phyloP scores from a whole-genome alignment of 1,140 invertebrate genomes.

The Anoplolepis gracilipes region DNA sequence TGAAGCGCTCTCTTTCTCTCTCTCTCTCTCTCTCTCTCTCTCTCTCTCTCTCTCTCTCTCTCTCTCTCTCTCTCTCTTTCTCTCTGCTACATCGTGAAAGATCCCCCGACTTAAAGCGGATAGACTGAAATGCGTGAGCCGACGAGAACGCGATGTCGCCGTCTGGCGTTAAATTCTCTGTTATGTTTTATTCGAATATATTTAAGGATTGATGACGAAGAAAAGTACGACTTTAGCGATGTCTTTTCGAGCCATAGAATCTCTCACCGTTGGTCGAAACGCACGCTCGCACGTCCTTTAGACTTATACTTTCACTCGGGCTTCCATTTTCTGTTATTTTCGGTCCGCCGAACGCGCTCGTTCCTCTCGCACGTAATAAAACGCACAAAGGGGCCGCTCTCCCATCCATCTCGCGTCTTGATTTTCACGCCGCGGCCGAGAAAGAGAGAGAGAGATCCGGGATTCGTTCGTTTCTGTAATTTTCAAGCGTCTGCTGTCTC shows the following conservation, averaged over 20 bases:
- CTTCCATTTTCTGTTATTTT: slow-evolving; percentile 59
- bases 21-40: no score
- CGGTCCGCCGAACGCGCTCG: slow-evolving; percentile 69
- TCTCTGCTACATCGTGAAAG: slow-evolving; percentile 59
- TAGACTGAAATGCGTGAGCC: slow-evolving; percentile 63
- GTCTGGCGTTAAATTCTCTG: slow-evolving; percentile 26
- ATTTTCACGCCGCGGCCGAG: slow-evolving; percentile 21
- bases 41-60: no score
- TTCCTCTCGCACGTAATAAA: slow-evolving; percentile 34
- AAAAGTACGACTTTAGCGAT: neutral
- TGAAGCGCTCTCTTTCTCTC: slow-evolving; percentile 38
- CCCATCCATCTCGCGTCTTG: slow-evolving; percentile 43
- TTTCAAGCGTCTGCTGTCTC: neutral
- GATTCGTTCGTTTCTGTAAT: slow-evolving; percentile 46
- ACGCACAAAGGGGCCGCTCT: slow-evolving; percentile 35
- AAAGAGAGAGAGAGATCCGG: neutral
- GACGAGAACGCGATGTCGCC: slow-evolving; percentile 3
- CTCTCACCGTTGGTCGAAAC: neutral
- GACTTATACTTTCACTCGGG: slow-evolving; percentile 43
- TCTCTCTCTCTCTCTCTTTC: no score
- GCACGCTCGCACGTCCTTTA: neutral
- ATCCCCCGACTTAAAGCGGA: slow-evolving; percentile 82
- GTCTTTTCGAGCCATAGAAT: neutral
- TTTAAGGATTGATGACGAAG: neutral
- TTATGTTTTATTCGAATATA: neutral